These are phyloP conservation scores for Apotomis betuletana DNA, from an alignment of 2,888 invertebrate genomes.

Conservation along the genomic window DNA sequence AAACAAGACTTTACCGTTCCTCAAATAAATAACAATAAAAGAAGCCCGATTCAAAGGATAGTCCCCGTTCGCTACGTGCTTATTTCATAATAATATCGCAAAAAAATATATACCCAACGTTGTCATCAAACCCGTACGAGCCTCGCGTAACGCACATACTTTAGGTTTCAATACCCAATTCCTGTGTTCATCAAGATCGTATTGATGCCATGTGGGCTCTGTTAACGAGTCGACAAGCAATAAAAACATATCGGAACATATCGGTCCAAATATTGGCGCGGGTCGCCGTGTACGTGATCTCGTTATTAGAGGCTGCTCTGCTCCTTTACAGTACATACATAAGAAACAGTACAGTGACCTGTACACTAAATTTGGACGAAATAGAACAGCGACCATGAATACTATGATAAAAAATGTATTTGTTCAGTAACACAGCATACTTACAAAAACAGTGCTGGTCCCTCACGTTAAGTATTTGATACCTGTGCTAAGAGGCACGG, in stretches of 20 bases:
- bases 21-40: neutral
- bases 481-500: too few species aligned
- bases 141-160: constrained; percentile 5
- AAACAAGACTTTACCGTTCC: too few species aligned
- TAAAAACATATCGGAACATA: constrained; percentile 55
- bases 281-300: constrained; percentile 57
- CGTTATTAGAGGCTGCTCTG: constrained; percentile 51
- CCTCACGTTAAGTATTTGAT: too few species aligned
- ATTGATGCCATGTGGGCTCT: constrained; percentile 47
- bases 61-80: neutral
- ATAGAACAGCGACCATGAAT: neutral
- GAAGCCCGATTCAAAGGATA: neutral
- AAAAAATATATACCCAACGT: neutral
- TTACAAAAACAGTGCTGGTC: too few species aligned
- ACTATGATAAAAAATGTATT: too few species aligned
- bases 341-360: neutral
- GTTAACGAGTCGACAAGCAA: constrained; percentile 55
- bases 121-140: constrained; percentile 15
- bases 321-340: neutral
- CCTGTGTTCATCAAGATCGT: constrained; percentile 46
- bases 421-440: too few species aligned
- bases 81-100: neutral
- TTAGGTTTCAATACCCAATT: constrained; percentile 17
- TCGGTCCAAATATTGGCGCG: constrained; percentile 54
- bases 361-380: too few species aligned